phyloP scores from a whole-genome alignment of 2,113 vertebrate genomes.

The Choloepus hoffmanni region DNA sequence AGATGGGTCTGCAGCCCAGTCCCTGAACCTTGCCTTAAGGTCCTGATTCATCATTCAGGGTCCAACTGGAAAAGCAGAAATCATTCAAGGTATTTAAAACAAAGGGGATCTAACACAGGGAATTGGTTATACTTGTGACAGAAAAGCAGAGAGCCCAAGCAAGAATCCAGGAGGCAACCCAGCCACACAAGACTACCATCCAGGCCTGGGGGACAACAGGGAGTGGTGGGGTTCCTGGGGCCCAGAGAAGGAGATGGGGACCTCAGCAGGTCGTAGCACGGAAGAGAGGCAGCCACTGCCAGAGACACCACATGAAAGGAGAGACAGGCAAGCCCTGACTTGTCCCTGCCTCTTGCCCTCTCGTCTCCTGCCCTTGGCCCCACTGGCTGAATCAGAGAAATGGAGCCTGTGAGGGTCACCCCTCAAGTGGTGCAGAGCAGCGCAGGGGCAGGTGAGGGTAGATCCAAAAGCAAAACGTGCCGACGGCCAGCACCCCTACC shows the following conservation, averaged over 20 bases:
- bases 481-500: not conserved
- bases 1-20: not conserved
- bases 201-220: too few relatives aligned
- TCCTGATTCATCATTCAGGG: not conserved
- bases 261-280: not conserved
- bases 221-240: not conserved
- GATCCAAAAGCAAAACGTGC: too few relatives aligned
- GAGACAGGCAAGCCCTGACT: not conserved
- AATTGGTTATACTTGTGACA: not conserved
- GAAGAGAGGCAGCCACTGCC: not conserved
- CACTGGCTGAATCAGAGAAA: not conserved
- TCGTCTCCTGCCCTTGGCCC: too few relatives aligned
- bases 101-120: not conserved
- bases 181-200: not conserved
- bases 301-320: not conserved
- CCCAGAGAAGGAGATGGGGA: not conserved
- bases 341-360: not conserved
- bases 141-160: not conserved
- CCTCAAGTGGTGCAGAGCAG: not conserved
- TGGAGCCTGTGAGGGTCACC: not conserved
- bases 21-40: not conserved
- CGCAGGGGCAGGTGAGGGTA: not conserved
- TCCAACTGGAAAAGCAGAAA: not conserved
- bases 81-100: not conserved
- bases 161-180: not conserved